These are phyloP conservation scores for Nycticorax nycticorax DNA, from an alignment of 2,113 vertebrate species.

Conservation along the genomic window DNA sequence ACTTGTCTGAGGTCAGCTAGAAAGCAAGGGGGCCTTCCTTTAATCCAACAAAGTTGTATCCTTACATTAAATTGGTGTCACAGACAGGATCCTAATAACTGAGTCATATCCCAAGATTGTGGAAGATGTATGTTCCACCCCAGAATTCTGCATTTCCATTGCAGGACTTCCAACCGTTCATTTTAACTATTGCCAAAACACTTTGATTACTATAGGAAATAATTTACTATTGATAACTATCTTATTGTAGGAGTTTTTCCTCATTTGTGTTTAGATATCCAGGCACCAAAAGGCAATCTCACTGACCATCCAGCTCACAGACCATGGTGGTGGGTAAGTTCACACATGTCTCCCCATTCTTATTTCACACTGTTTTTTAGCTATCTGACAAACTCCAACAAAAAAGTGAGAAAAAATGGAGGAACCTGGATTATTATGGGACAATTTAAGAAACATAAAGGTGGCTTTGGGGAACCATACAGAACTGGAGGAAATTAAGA, in stretches of 20 bases:
- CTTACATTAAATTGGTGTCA: too few relatives aligned
- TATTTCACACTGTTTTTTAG: neutral
- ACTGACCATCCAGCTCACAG: neutral
- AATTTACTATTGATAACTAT: neutral
- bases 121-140: fast-evolving
- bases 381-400: neutral
- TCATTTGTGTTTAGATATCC: neutral
- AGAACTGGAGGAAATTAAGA: neutral
- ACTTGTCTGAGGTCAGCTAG: too few relatives aligned
- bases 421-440: neutral
- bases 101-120: neutral
- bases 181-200: fast-evolving
- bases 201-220: neutral
- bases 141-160: neutral
- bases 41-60: too few relatives aligned
- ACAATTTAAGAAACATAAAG: neutral
- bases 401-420: neutral
- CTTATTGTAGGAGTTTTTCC: neutral
- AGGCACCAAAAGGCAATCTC: neutral
- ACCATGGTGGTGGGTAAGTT: neutral
- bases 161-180: neutral
- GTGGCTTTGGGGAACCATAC: neutral
- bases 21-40: too few relatives aligned
- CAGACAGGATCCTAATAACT: too few relatives aligned
- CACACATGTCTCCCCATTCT: fast-evolving